Evolutionary conservation across 2,888 invertebrate genomes (phyloP).

Genomic region (Epinotia nisella): DNA sequence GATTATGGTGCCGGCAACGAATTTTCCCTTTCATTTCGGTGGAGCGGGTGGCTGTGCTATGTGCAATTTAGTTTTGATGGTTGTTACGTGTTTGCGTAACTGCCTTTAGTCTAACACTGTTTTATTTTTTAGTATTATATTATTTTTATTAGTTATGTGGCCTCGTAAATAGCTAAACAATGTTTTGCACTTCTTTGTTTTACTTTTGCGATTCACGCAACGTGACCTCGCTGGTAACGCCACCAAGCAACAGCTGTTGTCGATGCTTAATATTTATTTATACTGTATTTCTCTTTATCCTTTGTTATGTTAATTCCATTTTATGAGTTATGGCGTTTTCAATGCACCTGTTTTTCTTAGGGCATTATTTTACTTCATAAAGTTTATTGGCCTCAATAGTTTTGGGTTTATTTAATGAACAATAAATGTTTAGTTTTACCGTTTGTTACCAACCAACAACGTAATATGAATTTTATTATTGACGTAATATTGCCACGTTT

Average conservation of each 20-base stretch:
- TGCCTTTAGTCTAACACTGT: conserved; percentile 22
- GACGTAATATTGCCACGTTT: background rate
- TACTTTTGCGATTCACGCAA: conserved; percentile 20
- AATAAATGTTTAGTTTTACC: conserved; percentile 4
- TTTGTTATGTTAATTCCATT: conserved; percentile 35
- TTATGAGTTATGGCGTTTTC: conserved; percentile 38
- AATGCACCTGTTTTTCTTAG: conserved; percentile 33
- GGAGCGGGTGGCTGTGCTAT: conserved; percentile 35
- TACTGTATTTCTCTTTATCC: conserved; percentile 17
- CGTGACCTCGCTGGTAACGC: conserved; percentile 17
- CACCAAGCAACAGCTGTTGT: conserved; percentile 33
- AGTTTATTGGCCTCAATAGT: conserved; percentile 30
- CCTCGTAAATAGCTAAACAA: conserved; percentile 12
- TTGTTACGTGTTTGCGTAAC: conserved; percentile 29
- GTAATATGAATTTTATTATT: background rate
- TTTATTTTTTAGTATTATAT: conserved; percentile 21
- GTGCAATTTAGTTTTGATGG: conserved; percentile 42
- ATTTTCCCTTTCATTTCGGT: conserved; percentile 53
- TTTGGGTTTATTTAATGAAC: background rate
- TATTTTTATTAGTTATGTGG: conserved; percentile 11
- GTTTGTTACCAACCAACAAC: background rate
- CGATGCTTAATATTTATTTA: conserved; percentile 34
- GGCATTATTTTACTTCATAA: conserved; percentile 8
- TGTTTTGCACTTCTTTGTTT: conserved; percentile 31
- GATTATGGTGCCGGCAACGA: conserved; percentile 65